These are phyloP conservation scores for Streblospio benedicti DNA, from an alignment of 1,140 invertebrate species.

Conservation along the genomic window DNA sequence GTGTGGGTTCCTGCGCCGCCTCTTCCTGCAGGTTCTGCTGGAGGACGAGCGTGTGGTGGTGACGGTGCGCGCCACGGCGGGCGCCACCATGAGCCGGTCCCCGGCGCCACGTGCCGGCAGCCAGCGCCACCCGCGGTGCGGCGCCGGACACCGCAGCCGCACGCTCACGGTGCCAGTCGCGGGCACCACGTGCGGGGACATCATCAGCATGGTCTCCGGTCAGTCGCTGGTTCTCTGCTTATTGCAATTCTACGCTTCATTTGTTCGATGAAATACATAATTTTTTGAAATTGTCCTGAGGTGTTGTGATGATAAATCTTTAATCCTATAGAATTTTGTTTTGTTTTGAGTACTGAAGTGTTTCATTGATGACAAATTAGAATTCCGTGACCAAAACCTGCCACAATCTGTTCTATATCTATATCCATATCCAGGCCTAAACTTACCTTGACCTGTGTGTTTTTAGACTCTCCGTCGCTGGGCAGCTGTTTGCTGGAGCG, in stretches of 20 bases:
- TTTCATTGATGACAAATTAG: too few species aligned
- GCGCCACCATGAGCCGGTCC: not conserved
- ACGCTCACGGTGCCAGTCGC: conserved; percentile 63
- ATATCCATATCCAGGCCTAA: too few species aligned
- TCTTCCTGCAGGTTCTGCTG: conserved; percentile 73
- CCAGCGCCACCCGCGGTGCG: conserved; percentile 42
- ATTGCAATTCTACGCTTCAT: too few species aligned
- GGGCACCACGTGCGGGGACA: conserved; percentile 60
- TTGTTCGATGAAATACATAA: too few species aligned
- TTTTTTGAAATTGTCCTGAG: too few species aligned
- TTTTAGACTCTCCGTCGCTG: conserved; percentile 26
- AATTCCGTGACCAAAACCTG: too few species aligned
- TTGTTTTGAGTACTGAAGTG: too few species aligned
- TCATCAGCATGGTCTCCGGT: conserved; percentile 55
- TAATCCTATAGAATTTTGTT: too few species aligned
- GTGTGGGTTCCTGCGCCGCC: conserved; percentile 74
- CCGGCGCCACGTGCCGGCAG: not conserved
- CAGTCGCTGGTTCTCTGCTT: conserved; percentile 14
- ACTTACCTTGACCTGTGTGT: too few species aligned
- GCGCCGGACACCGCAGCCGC: conserved; percentile 55
- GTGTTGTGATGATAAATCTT: too few species aligned
- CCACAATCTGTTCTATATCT: too few species aligned
- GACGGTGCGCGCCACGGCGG: conserved; percentile 53
- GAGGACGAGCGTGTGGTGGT: conserved; percentile 73
- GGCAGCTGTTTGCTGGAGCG: conserved; percentile 26